A percentile compares a stretch with the other conserved stretches of the same genome.
phyloP scores from a whole-genome alignment of 2,113 vertebrate genomes.

The Pao palembangensis region DNA sequence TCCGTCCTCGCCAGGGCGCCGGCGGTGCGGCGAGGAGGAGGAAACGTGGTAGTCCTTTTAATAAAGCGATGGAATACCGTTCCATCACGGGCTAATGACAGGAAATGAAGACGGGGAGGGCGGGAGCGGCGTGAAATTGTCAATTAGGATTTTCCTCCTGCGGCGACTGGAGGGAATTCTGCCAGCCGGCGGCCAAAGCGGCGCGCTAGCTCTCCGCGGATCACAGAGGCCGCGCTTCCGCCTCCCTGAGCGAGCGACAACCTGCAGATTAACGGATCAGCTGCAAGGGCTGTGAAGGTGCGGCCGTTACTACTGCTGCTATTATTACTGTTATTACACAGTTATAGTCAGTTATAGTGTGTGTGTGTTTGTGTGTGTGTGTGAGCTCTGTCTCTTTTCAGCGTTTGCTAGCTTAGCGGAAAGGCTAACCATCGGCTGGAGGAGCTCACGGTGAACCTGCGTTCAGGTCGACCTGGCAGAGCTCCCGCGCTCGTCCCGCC shows the following conservation, averaged over 20 bases:
- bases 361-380: no score
- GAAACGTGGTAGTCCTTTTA: conserved; percentile 49
- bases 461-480: no score
- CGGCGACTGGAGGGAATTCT: conserved; percentile 46
- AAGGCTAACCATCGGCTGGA: no score
- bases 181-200: conserved; percentile 41
- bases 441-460: no score
- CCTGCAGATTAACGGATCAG: conserved; percentile 25
- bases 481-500: no score
- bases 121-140: conserved; percentile 58
- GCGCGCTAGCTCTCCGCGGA: not conserved
- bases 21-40: conserved; percentile 19
- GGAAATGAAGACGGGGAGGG: conserved; percentile 51
- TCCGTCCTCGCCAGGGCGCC: conserved; percentile 54
- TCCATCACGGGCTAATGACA: conserved; percentile 56
- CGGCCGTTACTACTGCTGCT: not conserved
- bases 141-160: conserved; percentile 64
- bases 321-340: conserved; percentile 3
- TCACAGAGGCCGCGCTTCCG: conserved; percentile 25
- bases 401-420: no score
- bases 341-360: conserved; percentile 9
- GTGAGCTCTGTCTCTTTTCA: no score
- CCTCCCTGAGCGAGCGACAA: conserved; percentile 19
- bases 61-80: conserved; percentile 52
- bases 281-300: conserved; percentile 8